Conservation (phyloP, 2,113 vertebrate genomes). For the Triplophysa dalaica region DNA sequence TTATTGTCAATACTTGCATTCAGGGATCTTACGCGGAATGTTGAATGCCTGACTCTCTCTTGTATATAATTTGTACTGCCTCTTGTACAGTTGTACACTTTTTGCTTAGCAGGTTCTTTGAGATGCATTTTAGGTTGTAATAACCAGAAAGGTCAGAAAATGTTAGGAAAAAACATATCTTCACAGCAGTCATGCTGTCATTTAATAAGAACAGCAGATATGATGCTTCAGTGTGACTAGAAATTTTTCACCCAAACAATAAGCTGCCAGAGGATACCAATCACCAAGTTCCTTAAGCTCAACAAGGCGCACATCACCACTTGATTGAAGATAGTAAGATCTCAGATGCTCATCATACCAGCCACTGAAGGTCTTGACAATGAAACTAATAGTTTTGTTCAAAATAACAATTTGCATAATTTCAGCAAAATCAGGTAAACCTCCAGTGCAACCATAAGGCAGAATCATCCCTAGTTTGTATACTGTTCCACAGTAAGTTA, state of each 20-base stretch:
- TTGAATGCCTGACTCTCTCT: too few species aligned
- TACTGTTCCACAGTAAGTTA: slow-evolving; percentile 33
- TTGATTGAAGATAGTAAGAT: slow-evolving; percentile 54
- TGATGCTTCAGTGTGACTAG: slow-evolving; percentile 43
- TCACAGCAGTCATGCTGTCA: slow-evolving; percentile 1
- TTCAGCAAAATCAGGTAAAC: slow-evolving; percentile 48
- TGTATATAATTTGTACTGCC: too few species aligned
- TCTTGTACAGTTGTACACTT: too few species aligned
- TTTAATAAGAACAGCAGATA: slow-evolving; percentile 49
- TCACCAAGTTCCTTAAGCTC: slow-evolving; percentile 53
- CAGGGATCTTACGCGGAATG: too few species aligned
- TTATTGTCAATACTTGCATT: too few species aligned
- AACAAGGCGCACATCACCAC: slow-evolving; percentile 28
- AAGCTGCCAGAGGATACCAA: slow-evolving; percentile 52
- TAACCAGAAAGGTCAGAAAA: too few species aligned
- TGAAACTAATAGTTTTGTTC: slow-evolving; percentile 42
- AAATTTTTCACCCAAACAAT: too few species aligned
- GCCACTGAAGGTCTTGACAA: slow-evolving; percentile 48
- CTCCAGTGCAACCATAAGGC: slow-evolving; percentile 40
- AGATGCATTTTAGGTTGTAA: too few species aligned
- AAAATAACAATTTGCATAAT: slow-evolving; percentile 54
- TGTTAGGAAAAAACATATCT: too few species aligned
- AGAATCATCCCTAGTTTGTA: slow-evolving; percentile 49
- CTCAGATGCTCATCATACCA: slow-evolving; percentile 56
- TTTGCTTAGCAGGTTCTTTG: too few species aligned